Evolutionary conservation across 2,797 vertebrate species (phyloP).

Genomic region (Coccyzus lansbergi): DNA sequence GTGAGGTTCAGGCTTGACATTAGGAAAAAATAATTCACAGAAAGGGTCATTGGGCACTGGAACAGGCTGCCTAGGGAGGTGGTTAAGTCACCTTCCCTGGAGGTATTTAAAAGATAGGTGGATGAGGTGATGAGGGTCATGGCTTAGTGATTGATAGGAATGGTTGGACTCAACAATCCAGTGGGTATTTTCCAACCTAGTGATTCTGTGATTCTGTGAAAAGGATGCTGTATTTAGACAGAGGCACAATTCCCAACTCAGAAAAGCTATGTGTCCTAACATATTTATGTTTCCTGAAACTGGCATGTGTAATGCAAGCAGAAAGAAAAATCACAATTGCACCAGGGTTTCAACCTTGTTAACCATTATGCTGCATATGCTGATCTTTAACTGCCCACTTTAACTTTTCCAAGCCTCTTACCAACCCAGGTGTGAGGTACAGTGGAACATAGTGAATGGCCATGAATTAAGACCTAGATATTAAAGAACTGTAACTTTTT

Average conservation of each 20-base stretch:
- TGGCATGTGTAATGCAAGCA: background rate
- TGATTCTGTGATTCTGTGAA: too few relatives aligned
- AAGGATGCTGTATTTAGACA: background rate
- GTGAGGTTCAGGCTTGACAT: too few relatives aligned
- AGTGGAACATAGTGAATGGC: background rate
- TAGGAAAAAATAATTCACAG: too few relatives aligned
- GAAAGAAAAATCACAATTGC: background rate
- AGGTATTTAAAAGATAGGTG: too few relatives aligned
- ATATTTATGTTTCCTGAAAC: background rate
- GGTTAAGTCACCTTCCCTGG: too few relatives aligned
- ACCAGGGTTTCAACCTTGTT: background rate
- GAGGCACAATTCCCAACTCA: background rate
- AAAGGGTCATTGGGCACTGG: too few relatives aligned
- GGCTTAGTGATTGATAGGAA: too few relatives aligned
- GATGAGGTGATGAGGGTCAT: too few relatives aligned
- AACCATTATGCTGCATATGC: background rate
- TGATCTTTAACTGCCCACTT: background rate
- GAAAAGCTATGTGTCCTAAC: fast-evolving
- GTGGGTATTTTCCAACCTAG: too few relatives aligned
- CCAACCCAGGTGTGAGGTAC: background rate
- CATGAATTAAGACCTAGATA: background rate
- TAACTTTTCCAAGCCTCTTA: background rate
- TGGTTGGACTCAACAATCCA: too few relatives aligned
- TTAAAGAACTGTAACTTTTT: background rate
- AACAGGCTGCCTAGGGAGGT: too few relatives aligned